Evolutionary conservation across 2,797 vertebrate genomes (phyloP), one percentile per base, ranked within the genome.

Genomic region (Meda fulgida): DNA sequence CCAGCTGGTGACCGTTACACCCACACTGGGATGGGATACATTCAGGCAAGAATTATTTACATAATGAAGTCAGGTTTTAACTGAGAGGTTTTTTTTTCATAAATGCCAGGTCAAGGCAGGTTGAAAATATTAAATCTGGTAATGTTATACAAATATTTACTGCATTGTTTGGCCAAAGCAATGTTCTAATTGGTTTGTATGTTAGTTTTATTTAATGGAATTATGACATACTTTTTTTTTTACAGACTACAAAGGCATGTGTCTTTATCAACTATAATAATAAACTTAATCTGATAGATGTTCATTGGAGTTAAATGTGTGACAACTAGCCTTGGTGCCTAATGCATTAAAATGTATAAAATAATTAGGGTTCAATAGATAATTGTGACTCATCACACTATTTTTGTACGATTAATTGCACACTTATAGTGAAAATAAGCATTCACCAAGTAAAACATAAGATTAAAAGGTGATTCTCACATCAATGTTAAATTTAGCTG

Each of bases 1-100:
- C 36, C 36, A 38, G 6, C 36, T 38, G 36, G 6, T 38, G 36
- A 38, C 36, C 36, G 36, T 38, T 38, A 38, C 36, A 38, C 36
- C 36, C 55, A 63, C n/a, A 43, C 14, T 40, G 16, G 23, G 10
- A 76, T 11, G 58, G 14, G n/a, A 55, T 53, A 36, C 31, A 75
- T 19, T 78, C 7, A 60, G n/a, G n/a, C 36, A 29, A 43, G n/a
- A 19, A 4, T 40, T 38, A 78, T 60, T 34, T 38, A 60, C 21
- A 77, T 63, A 40, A 78, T 78, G 8, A 43, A 29, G 36, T 78
- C 7, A 29, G 36, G 13, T 63, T 78, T 78, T 29, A 78, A 29
- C 36, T 10, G 5, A 78, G 63, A 78, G 73, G 51, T 58, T 58
- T 43, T 63, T 63, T 78, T 43, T 78, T 43, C 8, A 78, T 26